phyloP scores from a whole-genome alignment of 2,888 invertebrate genomes.

The Ditula angustiorana region DNA sequence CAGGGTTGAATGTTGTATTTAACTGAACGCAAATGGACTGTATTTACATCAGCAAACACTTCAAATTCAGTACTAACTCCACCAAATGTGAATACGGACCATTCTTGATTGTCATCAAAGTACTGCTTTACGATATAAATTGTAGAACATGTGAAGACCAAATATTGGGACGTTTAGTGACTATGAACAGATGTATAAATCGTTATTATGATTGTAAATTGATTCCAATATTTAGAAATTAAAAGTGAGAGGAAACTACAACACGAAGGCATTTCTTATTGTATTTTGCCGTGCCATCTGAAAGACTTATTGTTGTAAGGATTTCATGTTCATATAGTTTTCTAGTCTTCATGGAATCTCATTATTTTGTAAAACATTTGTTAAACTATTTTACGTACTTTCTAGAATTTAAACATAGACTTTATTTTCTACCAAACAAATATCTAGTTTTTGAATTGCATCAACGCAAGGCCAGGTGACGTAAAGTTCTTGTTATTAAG shows the following conservation, averaged over 20 bases:
- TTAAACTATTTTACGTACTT: slow-evolving; percentile 63
- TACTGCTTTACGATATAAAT: slow-evolving; percentile 66
- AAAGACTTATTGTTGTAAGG: slow-evolving; percentile 84
- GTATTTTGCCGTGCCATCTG: slow-evolving; percentile 82
- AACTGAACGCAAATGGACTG: slow-evolving; percentile 72
- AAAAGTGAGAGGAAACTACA: slow-evolving; percentile 69
- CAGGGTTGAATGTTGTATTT: slow-evolving; percentile 79
- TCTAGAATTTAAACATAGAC: slow-evolving; percentile 60
- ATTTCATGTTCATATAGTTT: slow-evolving; percentile 84
- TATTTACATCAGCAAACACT: slow-evolving; percentile 57
- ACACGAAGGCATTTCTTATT: slow-evolving; percentile 78
- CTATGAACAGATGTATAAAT: slow-evolving; percentile 80
- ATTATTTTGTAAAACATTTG: slow-evolving; percentile 77
- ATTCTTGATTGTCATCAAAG: slow-evolving; percentile 60
- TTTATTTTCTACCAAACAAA: slow-evolving; percentile 40
- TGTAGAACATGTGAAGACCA: slow-evolving; percentile 71
- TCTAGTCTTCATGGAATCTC: slow-evolving; percentile 84
- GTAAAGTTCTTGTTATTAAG: slow-evolving; percentile 36
- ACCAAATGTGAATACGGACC: slow-evolving; percentile 62
- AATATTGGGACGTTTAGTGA: slow-evolving; percentile 79
- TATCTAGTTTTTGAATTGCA: slow-evolving; percentile 66
- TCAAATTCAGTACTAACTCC: slow-evolving; percentile 47
- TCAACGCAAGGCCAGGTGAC: slow-evolving; percentile 64
- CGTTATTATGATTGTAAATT: slow-evolving; percentile 78
- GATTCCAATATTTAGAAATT: slow-evolving; percentile 82